Percentiles rank a stretch among this genome's conserved stretches.
phyloP scores from a whole-genome alignment of 2,797 vertebrate species.

The Nyctibius grandis region DNA sequence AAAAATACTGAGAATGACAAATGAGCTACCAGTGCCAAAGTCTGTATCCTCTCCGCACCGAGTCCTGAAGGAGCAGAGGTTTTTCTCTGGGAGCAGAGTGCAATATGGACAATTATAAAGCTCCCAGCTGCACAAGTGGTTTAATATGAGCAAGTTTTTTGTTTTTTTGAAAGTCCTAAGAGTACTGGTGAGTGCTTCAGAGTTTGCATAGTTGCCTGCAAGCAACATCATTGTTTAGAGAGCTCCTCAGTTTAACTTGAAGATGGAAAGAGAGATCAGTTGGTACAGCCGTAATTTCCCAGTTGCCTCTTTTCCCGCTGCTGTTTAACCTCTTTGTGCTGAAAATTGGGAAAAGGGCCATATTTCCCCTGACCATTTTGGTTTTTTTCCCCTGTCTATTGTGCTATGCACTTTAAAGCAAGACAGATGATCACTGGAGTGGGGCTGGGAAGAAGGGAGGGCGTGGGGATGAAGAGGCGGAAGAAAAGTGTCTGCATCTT shows the following conservation, averaged over 20 bases:
- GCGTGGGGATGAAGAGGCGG: rapidly evolving
- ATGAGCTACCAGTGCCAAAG: neutral
- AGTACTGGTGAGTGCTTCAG: neutral
- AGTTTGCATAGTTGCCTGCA: neutral
- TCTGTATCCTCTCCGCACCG: neutral
- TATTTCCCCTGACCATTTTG: neutral
- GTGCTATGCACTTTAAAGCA: neutral
- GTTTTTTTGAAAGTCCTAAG: neutral
- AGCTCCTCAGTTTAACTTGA: neutral
- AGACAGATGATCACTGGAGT: neutral
- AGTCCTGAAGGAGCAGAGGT: neutral
- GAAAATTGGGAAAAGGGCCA: neutral
- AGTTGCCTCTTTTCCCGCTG: neutral
- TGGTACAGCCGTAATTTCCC: rapidly evolving
- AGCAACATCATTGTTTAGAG: neutral
- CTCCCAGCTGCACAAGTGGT: neutral
- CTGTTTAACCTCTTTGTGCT: neutral
- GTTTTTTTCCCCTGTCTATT: slow-evolving; percentile 4
- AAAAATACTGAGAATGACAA: neutral
- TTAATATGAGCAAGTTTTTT: neutral
- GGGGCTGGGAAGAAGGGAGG: neutral
- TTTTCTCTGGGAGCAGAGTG: neutral
- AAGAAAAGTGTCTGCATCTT: neutral
- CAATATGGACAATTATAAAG: neutral
- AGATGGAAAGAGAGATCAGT: neutral